Percentiles rank a stretch among this genome's conserved stretches.
Conservation (phyloP, 2,797 vertebrate species). For the Hypotaenidia okinawae region DNA sequence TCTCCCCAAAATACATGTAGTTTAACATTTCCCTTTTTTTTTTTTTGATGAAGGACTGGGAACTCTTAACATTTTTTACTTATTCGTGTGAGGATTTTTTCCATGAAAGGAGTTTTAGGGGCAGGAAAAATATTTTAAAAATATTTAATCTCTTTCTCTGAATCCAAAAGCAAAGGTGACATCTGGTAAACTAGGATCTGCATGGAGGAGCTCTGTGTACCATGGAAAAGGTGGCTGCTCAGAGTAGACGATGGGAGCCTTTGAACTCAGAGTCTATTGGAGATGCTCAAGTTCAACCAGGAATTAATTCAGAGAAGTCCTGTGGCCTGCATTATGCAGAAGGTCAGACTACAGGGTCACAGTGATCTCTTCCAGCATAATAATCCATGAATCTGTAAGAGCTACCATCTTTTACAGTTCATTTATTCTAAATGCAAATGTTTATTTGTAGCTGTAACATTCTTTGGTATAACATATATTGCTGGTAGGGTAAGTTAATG, state of each 20-base stretch:
- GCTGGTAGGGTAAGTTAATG: not conserved
- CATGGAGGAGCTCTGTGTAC: not conserved
- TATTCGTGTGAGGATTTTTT: not conserved
- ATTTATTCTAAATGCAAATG: constrained; percentile 43
- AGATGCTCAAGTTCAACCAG: constrained; percentile 40
- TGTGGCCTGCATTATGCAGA: constrained; percentile 47
- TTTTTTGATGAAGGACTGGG: not conserved
- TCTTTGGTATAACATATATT: not conserved
- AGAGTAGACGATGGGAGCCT: not conserved
- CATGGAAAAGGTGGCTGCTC: not conserved
- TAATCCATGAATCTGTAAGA: constrained; percentile 47
- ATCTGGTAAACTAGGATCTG: not conserved
- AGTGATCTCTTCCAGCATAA: constrained; percentile 35
- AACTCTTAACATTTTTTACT: not conserved
- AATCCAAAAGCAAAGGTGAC: not conserved
- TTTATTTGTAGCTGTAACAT: constrained; percentile 29
- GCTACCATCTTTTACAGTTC: constrained; percentile 6
- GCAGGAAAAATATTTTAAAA: not conserved
- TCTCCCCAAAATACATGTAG: not conserved
- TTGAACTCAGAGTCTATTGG: constrained; percentile 38
- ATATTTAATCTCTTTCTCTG: not conserved
- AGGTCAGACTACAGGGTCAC: constrained; percentile 31
- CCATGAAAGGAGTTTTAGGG: not conserved
- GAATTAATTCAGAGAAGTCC: constrained; percentile 56
- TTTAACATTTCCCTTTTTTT: not conserved